Percentiles rank a stretch among this genome's conserved stretches.
Evolutionary conservation across 2,797 vertebrate species (phyloP).

Genomic region (Poeciliopsis infans): DNA sequence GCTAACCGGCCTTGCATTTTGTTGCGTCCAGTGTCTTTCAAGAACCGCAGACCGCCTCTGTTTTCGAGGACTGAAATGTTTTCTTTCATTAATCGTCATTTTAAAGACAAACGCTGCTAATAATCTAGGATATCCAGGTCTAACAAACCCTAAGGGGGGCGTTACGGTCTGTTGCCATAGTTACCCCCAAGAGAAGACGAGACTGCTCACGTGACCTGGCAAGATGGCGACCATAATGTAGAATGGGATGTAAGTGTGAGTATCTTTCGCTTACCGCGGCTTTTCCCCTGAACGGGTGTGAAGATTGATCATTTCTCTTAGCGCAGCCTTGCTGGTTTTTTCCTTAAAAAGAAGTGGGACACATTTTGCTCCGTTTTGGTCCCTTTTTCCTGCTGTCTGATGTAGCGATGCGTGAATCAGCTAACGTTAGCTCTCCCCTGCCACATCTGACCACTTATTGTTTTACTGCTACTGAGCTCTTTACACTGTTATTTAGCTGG

Average conservation of each 20-base stretch:
- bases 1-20: constrained; percentile 49
- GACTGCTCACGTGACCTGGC: constrained; percentile 68
- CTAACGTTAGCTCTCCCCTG: constrained; percentile 62
- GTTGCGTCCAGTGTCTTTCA: background rate
- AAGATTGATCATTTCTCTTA: accelerated
- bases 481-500: background rate
- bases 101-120: background rate
- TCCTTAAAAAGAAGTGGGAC: too few relatives aligned
- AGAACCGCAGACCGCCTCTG: background rate
- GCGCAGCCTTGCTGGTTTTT: background rate
- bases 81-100: background rate
- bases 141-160: background rate
- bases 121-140: too few relatives aligned
- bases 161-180: constrained; percentile 63
- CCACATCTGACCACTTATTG: constrained; percentile 35
- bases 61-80: accelerated
- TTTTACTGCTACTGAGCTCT: constrained; percentile 35
- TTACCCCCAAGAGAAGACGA: constrained; percentile 58
- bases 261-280: constrained; percentile 48
- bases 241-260: constrained; percentile 68
- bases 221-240: constrained; percentile 75
- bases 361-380: background rate
- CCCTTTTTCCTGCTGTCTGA: constrained; percentile 10
- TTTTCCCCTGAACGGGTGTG: background rate
- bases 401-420: constrained; percentile 27